A percentile compares a stretch with the other conserved stretches of the same genome.
Evolutionary conservation across 2,888 invertebrate genomes (phyloP).

Genomic region (Limnephilus rhombicus): DNA sequence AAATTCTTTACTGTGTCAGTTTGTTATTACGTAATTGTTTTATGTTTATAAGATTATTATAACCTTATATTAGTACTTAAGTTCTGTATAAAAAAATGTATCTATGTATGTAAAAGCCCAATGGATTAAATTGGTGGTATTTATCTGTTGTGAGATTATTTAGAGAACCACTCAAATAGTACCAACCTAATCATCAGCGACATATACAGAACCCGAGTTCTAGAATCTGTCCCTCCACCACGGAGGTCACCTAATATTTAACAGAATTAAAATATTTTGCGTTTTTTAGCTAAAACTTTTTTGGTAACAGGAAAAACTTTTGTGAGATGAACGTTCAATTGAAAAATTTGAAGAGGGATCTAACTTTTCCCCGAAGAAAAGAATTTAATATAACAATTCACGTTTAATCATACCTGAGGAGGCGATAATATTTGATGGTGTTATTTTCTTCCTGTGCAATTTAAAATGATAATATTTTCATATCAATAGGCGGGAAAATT

Average conservation of each 20-base stretch:
- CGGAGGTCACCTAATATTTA: neutral
- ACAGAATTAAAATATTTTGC: neutral
- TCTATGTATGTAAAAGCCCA: no score
- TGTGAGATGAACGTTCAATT: conserved; percentile 3
- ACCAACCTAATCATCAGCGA: no score
- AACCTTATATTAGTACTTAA: no score
- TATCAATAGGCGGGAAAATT: conserved; percentile 63
- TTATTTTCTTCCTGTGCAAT: conserved; percentile 60
- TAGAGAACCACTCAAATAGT: no score
- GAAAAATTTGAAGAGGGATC: conserved; percentile 43
- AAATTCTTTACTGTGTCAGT: no score
- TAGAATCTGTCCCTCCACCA: neutral
- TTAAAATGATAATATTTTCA: conserved; percentile 64
- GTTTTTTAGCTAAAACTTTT: neutral
- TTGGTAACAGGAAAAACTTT: neutral
- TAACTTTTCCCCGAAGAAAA: conserved; percentile 56
- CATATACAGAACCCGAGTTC: neutral
- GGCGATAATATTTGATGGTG: conserved; percentile 64
- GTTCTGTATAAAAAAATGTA: no score
- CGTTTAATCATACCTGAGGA: conserved; percentile 60
- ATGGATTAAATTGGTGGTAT: no score
- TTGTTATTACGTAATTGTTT: no score
- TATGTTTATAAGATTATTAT: no score
- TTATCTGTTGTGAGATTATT: no score
- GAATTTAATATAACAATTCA: conserved; percentile 23